A percentile compares a stretch with the other conserved stretches of the same genome.
Evolutionary conservation across 2,113 vertebrate genomes (phyloP).

Genomic region (Boulengeromyrus knoepffleri): DNA sequence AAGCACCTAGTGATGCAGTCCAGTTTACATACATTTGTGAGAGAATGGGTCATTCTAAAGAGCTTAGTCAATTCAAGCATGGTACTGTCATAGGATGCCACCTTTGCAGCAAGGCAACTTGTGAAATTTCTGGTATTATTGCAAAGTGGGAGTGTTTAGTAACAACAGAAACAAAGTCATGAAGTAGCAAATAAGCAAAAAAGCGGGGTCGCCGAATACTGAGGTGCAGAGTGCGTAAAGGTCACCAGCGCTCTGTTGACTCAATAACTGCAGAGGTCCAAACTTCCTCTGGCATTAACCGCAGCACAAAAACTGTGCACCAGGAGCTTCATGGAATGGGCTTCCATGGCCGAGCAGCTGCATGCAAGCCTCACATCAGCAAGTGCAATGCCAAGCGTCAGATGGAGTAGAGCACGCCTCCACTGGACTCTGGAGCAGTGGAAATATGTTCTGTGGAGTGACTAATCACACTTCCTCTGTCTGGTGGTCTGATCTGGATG

Average conservation of each 20-base stretch:
- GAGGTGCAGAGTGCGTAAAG: not conserved
- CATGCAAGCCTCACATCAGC: not conserved
- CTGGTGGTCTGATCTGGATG: not conserved
- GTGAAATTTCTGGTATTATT: not conserved
- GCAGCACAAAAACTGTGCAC: not conserved
- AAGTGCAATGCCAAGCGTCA: not conserved
- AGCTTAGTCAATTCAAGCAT: not conserved
- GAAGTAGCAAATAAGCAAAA: not conserved
- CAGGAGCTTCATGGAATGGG: not conserved
- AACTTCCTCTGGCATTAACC: not conserved
- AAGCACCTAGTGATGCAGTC: not conserved
- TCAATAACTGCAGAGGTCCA: not conserved
- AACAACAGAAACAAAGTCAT: not conserved
- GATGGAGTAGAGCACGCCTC: not conserved
- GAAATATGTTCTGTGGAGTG: not conserved
- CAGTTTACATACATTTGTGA: not conserved
- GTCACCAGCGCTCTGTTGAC: not conserved
- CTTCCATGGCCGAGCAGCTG: not conserved
- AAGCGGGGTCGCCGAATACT: too few species aligned
- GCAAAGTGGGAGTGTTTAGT: not conserved
- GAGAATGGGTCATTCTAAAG: not conserved
- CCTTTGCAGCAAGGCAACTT: not conserved
- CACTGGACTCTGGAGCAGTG: not conserved
- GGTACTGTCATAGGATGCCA: not conserved
- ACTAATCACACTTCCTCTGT: not conserved